These are phyloP conservation scores for Gallinago paraguaiae DNA, from an alignment of 2,113 vertebrate genomes.

Conservation along the genomic window DNA sequence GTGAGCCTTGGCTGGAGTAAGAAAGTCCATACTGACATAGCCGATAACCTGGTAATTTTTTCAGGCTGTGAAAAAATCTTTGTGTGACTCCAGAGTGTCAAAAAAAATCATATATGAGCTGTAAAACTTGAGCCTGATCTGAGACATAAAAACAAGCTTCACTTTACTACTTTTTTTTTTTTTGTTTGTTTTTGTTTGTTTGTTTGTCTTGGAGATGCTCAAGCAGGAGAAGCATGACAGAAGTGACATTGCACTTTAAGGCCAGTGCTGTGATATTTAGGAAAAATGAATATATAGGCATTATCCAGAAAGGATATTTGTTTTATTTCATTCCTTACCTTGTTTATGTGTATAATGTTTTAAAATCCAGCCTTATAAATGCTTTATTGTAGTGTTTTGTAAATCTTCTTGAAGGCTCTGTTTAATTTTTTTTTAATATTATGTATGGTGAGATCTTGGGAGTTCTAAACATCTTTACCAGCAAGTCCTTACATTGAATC, in stretches of 20 bases:
- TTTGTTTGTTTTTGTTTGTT: background rate
- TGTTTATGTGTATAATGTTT: background rate
- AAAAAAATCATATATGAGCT: background rate
- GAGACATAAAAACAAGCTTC: background rate
- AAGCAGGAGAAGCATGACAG: background rate
- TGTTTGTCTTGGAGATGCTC: background rate
- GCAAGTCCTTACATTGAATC: background rate
- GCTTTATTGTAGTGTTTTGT: background rate
- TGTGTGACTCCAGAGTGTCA: background rate
- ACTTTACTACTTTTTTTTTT: background rate
- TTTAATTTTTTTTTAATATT: background rate
- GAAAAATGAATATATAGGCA: background rate
- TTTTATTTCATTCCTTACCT: slow-evolving; percentile 29
- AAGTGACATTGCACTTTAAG: background rate
- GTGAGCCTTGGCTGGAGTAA: background rate
- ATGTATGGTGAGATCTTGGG: background rate
- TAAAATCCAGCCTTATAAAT: slow-evolving; percentile 25
- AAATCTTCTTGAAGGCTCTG: background rate
- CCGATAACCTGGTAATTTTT: background rate
- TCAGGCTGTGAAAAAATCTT: background rate
- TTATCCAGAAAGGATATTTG: background rate
- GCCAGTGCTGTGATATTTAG: background rate
- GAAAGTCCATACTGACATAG: background rate
- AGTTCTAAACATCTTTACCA: background rate
- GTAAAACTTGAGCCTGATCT: background rate